Evolutionary conservation across 2,888 invertebrate genomes (phyloP).

Genomic region (Myopa tessellatipennis): DNA sequence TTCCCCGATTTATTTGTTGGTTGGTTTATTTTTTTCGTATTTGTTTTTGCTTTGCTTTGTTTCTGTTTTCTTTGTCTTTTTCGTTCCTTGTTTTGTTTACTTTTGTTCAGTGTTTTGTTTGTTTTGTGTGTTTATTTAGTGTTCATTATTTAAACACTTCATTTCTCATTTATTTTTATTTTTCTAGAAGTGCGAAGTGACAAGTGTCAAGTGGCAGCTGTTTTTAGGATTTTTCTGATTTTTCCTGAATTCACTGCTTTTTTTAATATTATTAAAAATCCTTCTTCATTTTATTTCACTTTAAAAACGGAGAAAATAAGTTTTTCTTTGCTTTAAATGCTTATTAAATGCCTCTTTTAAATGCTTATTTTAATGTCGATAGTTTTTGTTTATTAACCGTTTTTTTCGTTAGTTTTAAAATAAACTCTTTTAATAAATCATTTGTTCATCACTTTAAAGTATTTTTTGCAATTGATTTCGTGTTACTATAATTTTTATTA

Average conservation of each 20-base stretch:
- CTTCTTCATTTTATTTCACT: too few species aligned
- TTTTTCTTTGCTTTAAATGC: background rate
- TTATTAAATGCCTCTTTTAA: background rate
- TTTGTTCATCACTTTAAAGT: background rate
- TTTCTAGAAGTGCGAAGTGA: too few species aligned
- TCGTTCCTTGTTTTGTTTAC: background rate
- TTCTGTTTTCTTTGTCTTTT: background rate
- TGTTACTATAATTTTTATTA: too few species aligned
- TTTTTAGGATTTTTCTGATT: too few species aligned
- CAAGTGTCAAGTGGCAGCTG: too few species aligned
- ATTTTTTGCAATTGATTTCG: too few species aligned
- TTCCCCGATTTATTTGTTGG: background rate
- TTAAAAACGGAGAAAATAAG: background rate
- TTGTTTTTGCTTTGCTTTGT: too few species aligned
- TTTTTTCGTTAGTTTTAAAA: background rate
- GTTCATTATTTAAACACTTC: background rate
- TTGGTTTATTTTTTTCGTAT: background rate
- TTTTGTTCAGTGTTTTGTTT: background rate
- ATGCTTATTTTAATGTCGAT: background rate
- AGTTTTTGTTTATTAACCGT: background rate
- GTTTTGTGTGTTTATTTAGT: background rate
- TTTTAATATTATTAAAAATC: too few species aligned
- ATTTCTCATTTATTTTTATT: conserved; percentile 6
- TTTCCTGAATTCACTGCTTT: too few species aligned
- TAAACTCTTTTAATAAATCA: background rate